Percentiles rank a stretch among this genome's conserved stretches.
Evolutionary conservation across 2,797 vertebrate species (phyloP).

Genomic region (Nothura maculosa): DNA sequence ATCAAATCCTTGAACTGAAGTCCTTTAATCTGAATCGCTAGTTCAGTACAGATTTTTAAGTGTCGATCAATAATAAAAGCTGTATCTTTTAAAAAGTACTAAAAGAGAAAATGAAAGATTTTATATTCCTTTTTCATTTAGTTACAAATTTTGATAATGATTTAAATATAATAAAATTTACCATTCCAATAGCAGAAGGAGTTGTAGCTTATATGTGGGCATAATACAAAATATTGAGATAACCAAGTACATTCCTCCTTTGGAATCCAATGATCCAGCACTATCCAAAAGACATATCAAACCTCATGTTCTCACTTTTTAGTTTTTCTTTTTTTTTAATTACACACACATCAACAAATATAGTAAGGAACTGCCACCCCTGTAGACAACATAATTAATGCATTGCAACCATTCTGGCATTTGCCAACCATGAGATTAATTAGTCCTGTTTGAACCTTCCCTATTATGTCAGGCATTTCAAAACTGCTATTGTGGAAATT

Average conservation of each 20-base stretch:
- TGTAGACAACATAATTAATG: not conserved
- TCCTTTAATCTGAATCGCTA: conserved; percentile 68
- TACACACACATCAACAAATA: not conserved
- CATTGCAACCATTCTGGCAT: not conserved
- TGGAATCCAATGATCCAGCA: not conserved
- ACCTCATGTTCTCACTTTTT: not conserved
- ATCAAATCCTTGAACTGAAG: conserved; percentile 75
- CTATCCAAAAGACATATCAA: not conserved
- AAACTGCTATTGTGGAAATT: not conserved
- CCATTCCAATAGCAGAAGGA: not conserved
- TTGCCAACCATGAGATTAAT: not conserved
- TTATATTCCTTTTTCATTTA: not conserved
- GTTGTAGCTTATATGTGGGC: not conserved
- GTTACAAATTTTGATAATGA: conserved; percentile 42
- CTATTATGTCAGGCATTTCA: not conserved
- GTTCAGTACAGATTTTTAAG: conserved; percentile 74
- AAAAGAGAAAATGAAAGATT: conserved; percentile 12
- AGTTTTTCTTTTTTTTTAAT: not conserved
- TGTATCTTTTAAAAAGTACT: not conserved
- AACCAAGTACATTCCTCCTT: not conserved
- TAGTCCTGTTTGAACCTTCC: not conserved
- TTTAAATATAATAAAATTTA: conserved; percentile 31
- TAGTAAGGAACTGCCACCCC: not conserved
- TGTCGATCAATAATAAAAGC: conserved; percentile 59
- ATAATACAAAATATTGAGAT: not conserved